Base-by-base conservation (phyloP, 2,797 vertebrate genomes). In the Arnoldichthys spilopterus region DNA sequence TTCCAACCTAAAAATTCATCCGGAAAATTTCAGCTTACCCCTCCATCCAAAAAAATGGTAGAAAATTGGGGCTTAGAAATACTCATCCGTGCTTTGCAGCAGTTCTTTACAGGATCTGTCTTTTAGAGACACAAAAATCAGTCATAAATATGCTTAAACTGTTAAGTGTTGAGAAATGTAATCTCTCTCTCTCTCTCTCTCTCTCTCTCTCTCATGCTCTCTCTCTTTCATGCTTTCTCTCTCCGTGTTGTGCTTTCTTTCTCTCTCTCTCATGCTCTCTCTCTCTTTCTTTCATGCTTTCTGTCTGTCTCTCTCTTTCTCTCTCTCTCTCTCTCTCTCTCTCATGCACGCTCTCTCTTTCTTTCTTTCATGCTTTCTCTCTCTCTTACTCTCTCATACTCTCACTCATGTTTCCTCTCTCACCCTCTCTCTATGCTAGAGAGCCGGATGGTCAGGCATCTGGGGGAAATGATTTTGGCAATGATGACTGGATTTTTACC, bases 401-500 rank as follows among this genome's bases (percentile, higher is more conserved):
- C 54, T 58, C 24, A 3, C 54, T 58, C 11, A n/a, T 1, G 12
- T 9, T 58, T 0, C 13, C 58, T 61, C 28, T 30, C 26, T 61
- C 26, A 26, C 8, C 30, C 58, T 30, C 13, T 16, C 24, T 30
- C 26, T 30, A 15, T 30, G 24, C 11, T 92, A 99, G 98, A 85
- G 97, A 98, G 88, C 94, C 95, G 72, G 97, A 98, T 0, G 95
- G 94, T 68, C 96, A 99, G 86, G 97, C 96, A 3, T 95, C 97
- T 0, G 97, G 98, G 20, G 97, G 97, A 30, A 95, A 95, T 15
- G 96, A 98, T 87, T 95, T 96, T 28, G 95, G 94, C 81, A 91
- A 84, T 18, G 94, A 94, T 2, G 96, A 95, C 86, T 99, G 98
- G 98, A 97, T 96, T 89, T 99, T 99, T 87, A 99, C 98, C 61